phyloP scores from a whole-genome alignment of 1,140 invertebrate genomes.

The Pantala flavescens region DNA sequence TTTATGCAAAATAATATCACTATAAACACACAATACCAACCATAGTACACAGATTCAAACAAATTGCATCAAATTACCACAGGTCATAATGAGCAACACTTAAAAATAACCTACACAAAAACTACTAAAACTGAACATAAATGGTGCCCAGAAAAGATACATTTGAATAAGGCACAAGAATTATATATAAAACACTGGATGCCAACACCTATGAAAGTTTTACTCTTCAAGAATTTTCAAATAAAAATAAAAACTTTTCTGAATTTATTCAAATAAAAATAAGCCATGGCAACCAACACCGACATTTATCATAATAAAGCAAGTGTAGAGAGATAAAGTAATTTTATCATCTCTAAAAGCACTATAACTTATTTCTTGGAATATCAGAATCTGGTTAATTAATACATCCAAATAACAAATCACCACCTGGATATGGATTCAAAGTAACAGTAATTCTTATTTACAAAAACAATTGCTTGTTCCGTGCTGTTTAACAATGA shows the following conservation, averaged over 20 bases:
- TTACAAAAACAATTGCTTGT: background rate
- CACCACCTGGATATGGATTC: background rate
- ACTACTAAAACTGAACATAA: background rate
- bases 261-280: background rate
- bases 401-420: background rate
- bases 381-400: background rate
- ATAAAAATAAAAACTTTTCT: background rate
- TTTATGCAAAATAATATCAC: conserved; percentile 2
- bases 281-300: background rate
- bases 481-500: background rate
- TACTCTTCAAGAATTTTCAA: background rate
- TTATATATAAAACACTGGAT: background rate
- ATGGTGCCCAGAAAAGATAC: conserved; percentile 8
- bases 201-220: background rate
- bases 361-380: background rate
- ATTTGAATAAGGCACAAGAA: background rate
- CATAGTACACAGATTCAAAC: background rate
- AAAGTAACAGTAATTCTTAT: background rate
- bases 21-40: background rate
- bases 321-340: background rate
- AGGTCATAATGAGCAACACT: background rate
- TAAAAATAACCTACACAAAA: background rate
- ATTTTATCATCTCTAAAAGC: conserved; percentile 4
- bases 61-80: background rate
- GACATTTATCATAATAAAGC: background rate